Evolutionary conservation across 2,797 vertebrate species (phyloP), one percentile per base, ranked within the genome.

Genomic region (Silurus aristotelis): DNA sequence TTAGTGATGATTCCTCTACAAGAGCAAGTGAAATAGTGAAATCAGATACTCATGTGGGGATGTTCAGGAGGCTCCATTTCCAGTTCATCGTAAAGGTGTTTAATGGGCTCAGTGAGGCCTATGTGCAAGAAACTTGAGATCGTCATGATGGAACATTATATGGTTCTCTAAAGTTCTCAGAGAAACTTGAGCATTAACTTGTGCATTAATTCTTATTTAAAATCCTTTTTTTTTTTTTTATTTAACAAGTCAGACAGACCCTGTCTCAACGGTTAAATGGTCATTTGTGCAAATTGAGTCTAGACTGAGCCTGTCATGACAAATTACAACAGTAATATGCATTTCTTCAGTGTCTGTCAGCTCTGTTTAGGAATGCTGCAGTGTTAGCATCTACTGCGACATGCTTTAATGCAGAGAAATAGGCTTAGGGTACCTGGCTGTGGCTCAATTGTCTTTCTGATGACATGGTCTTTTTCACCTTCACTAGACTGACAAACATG

Each of bases 301-400:
- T 73, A 87, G 85, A 85, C 66, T 68, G 60, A 68, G 55, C 48
- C 63, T 72, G 76, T 85, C 77, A 84, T 72, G 82, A 70, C 77
- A 78, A 83, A 86, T 88, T 86, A 86, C 82, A 67, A 56, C 70
- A 60, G 72, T 72, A 85, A 66, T 60, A 73, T 82, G 63, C 52
- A 63, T 84, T 84, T 66, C n/a, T 81, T 82, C 67, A 73, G 71
- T 87, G 61, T 83, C 70, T 80, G 77, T 82, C 80, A 88, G 83
- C 83, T 84, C 79, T n/a, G 75, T 79, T 86, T 84, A 82, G 43
- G 58, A 82, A 83, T 86, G 80, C 80, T 78, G 83, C 48, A 52
- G 60, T 25, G 71, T 63, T 88, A 48, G 66, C 22, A 20, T 78
- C 63, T 68, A 61, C 72, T 73, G 64, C 78, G 83, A 67, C 73